Evolutionary conservation across 1,140 invertebrate species (phyloP).

Genomic region (Cyrtorhinus lividipennis): DNA sequence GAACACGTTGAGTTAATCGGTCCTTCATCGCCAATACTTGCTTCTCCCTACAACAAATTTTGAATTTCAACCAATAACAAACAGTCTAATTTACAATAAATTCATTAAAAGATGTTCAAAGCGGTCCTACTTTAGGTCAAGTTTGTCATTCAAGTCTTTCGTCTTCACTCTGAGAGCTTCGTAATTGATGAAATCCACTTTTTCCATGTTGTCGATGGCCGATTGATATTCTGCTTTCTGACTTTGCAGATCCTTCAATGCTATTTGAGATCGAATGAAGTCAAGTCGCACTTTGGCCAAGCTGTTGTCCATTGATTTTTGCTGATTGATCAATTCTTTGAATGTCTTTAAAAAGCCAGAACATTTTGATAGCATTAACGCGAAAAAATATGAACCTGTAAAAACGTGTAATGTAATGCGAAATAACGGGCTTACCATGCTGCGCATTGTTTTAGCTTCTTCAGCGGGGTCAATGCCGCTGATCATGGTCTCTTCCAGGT

Average conservation of each 20-base stretch:
- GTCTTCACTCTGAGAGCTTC: not conserved
- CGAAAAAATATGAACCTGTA: too few relatives aligned
- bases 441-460: not conserved
- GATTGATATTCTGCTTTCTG: not conserved
- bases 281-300: not conserved
- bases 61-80: too few relatives aligned
- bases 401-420: too few relatives aligned
- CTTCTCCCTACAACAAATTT: not conserved
- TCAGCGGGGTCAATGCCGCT: not conserved
- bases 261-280: not conserved
- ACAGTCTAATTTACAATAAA: too few relatives aligned
- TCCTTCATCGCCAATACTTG: conserved; percentile 1
- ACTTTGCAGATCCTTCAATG: not conserved
- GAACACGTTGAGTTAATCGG: not conserved
- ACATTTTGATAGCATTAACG: too few relatives aligned
- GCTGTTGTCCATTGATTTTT: not conserved
- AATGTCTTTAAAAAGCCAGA: not conserved
- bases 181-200: conserved; percentile 1
- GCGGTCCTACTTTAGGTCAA: not conserved
- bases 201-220: not conserved
- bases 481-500: not conserved
- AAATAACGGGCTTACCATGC: too few relatives aligned
- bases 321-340: not conserved
- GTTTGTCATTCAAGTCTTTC: not conserved
- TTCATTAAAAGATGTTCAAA: too few relatives aligned